These are phyloP conservation scores for Drosophila kikkawai DNA, from an alignment of 1,140 invertebrate species.

Conservation along the genomic window DNA sequence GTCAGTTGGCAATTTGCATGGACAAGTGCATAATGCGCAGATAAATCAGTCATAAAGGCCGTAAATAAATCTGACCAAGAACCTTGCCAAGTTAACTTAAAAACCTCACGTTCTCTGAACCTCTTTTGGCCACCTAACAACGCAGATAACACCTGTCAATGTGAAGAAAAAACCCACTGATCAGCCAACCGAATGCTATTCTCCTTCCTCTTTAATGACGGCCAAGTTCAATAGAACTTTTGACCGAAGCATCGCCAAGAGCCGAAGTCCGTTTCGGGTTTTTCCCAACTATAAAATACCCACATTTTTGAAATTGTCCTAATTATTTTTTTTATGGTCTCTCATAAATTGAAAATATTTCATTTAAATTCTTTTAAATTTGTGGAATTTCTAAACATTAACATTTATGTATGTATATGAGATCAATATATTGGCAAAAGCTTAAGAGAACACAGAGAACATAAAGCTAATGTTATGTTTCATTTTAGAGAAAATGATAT, in stretches of 20 bases:
- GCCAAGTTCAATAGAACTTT: slow-evolving; percentile 51
- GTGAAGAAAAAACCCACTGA: slow-evolving; percentile 16
- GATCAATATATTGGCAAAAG: not conserved
- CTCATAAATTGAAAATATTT: not conserved
- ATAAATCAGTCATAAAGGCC: slow-evolving; percentile 40
- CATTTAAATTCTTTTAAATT: not conserved
- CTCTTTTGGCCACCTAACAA: slow-evolving; percentile 2
- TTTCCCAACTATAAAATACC: slow-evolving; percentile 34
- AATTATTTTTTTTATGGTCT: not conserved
- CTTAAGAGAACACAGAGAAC: not conserved
- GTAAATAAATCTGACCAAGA: slow-evolving; percentile 41
- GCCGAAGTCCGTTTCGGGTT: not conserved
- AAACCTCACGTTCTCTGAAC: slow-evolving; percentile 24
- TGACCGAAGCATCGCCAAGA: not conserved
- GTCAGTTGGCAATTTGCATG: slow-evolving; percentile 38
- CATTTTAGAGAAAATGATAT: not conserved
- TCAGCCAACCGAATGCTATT: not conserved
- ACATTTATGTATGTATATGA: slow-evolving; percentile 1
- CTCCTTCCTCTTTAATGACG: slow-evolving; percentile 18
- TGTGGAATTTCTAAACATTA: not conserved
- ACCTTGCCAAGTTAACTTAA: slow-evolving; percentile 23
- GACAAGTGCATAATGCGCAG: slow-evolving; percentile 49
- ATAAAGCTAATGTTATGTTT: no score
- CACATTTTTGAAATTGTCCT: not conserved
- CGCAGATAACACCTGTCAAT: slow-evolving; percentile 29